Base-by-base conservation (phyloP, 2,888 invertebrate species). In the Rhogogaster chlorosoma region DNA sequence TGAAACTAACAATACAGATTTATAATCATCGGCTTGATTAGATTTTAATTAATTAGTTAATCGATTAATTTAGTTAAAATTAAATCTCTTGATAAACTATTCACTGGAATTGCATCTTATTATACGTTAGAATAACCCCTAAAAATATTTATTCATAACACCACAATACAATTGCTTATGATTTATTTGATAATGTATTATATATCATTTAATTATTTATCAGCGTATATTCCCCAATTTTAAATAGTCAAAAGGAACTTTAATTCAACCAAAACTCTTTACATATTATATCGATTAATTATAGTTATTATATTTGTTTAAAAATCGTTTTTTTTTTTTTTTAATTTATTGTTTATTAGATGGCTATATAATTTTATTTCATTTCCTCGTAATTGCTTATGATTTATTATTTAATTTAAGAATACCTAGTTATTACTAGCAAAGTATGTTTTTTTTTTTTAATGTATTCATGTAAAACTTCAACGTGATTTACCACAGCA, bases 151-250 rank as follows among this genome's bases (percentile, higher is more conserved):
- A 73, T 15, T 3, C 7, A 45, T 36, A 32, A 70, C 32, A 70
- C 22, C 61, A 61, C 26, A 61, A 73, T 38, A 73, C 6, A 2
- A 38, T 73, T 73, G n/a, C 42, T 73, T 42, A 73, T n/a, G 18
- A 42, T 73, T 73, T 73, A 73, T 73, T 73, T 42, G 26, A 42
- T 42, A 42, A 22, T 9, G 7, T 42, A 42, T 42, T 73, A 38
- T 38, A 61, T 80, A 12, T n/a, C n/a, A n/a, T 42, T 64, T 61
- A 80, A 61, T 49, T 83, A 83, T 83, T 70, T 83, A 83, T 42
- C 83, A 83, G 83, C 83, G 83, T 83, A 83, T 83, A 70, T 83
- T 83, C 83, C 83, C 83, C 83, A 67, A 49, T 38, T 67, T 67
- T 26, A 45, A 83, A 67, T 32, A 32, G 38, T 80, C 22, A 26